Conservation (phyloP, 2,113 vertebrate genomes). For the Sardina pilchardus region DNA sequence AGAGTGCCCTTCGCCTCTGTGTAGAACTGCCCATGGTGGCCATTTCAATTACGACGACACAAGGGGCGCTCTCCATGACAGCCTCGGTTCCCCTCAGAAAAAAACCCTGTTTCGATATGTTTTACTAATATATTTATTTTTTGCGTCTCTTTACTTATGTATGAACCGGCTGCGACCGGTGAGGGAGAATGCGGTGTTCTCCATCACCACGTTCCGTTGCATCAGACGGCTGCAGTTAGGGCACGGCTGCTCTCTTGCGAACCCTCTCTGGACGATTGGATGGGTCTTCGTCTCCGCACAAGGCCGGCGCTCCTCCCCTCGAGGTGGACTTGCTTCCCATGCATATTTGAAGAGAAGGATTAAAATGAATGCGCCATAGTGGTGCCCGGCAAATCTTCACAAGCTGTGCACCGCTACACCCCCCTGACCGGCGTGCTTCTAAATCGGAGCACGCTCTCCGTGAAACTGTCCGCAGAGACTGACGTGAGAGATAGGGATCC, state of each 20-base stretch:
- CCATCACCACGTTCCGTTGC: no score
- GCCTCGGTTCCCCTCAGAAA: neutral
- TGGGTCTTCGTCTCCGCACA: slow-evolving; percentile 2
- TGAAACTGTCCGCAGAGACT: neutral
- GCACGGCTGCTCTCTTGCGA: neutral
- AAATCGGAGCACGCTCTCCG: slow-evolving; percentile 38
- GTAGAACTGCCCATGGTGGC: neutral
- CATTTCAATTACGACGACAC: neutral
- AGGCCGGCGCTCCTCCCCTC: slow-evolving; percentile 26
- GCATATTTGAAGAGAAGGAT: slow-evolving; percentile 61
- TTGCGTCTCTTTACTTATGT: neutral
- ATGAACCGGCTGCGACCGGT: neutral
- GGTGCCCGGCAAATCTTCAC: slow-evolving; percentile 55
- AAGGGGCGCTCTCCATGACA: neutral
- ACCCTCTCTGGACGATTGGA: neutral
- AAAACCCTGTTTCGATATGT: neutral
- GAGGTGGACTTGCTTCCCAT: slow-evolving; percentile 50
- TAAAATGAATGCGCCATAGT: slow-evolving; percentile 55
- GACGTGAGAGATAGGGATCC: neutral
- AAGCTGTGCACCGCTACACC: slow-evolving; percentile 32
- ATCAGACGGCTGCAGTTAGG: neutral
- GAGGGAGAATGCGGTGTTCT: neutral
- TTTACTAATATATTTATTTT: neutral
- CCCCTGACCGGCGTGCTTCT: slow-evolving; percentile 50
- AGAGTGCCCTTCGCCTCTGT: neutral